Percentiles rank a stretch among this genome's conserved stretches.
phyloP scores from a whole-genome alignment of 2,888 invertebrate genomes.

The Nezara viridula region DNA sequence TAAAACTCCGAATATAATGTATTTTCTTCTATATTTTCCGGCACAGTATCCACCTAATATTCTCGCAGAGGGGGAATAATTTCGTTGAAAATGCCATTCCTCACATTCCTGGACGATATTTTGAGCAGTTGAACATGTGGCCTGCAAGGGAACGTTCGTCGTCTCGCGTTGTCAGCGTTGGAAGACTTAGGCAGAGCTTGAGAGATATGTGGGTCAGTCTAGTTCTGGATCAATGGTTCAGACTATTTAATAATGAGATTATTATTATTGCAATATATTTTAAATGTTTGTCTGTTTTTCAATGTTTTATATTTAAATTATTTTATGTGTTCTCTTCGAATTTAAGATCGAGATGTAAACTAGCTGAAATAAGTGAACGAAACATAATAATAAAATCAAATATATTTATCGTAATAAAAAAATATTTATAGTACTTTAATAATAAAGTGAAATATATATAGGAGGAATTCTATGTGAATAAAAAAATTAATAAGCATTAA shows the following conservation, averaged over 20 bases:
- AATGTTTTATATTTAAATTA: no score
- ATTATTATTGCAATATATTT: background rate
- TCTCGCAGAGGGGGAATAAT: constrained; percentile 6
- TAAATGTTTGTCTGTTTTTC: background rate
- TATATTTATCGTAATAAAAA: no score
- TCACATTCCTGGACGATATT: background rate
- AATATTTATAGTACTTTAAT: no score
- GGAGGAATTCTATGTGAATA: no score
- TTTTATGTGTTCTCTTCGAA: no score
- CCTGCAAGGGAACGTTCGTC: background rate
- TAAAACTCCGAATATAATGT: no score
- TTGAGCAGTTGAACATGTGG: constrained; percentile 41
- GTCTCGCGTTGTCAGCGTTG: background rate
- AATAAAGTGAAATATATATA: no score
- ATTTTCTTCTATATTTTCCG: no score
- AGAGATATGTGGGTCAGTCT: constrained; percentile 37
- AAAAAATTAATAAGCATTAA: no score
- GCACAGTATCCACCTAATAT: background rate
- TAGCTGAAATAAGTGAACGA: no score
- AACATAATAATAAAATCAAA: no score
- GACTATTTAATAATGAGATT: background rate
- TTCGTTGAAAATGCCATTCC: constrained; percentile 18
- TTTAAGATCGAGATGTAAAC: no score
- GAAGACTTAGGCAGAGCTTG: constrained; percentile 1
- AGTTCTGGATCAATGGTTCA: background rate